Percentiles rank a stretch among this genome's conserved stretches.
Conservation (phyloP, 2,113 vertebrate genomes). For the Pontoporia blainvillei region DNA sequence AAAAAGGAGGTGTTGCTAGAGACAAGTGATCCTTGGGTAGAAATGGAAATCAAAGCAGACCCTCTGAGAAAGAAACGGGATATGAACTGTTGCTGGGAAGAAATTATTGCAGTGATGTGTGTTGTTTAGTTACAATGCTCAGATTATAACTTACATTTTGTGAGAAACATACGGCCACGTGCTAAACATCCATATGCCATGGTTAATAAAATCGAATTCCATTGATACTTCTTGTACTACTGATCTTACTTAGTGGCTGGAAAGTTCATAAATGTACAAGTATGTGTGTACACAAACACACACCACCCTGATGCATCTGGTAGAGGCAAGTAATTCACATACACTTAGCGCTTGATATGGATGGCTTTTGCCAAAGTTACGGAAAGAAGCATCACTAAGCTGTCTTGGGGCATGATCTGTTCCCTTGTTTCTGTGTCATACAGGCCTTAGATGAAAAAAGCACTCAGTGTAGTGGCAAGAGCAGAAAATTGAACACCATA, state of each 20-base stretch:
- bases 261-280: background rate
- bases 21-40: constrained; percentile 50
- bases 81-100: constrained; percentile 52
- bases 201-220: constrained; percentile 51
- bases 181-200: constrained; percentile 58
- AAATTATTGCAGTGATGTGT: constrained; percentile 51
- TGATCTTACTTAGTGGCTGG: constrained; percentile 16
- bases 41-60: constrained; percentile 62
- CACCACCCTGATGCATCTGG: background rate
- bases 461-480: background rate
- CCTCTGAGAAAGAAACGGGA: constrained; percentile 61
- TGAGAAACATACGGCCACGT: constrained; percentile 65
- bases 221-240: background rate
- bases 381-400: background rate
- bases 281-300: background rate
- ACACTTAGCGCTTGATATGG: background rate
- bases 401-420: background rate
- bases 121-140: constrained; percentile 52
- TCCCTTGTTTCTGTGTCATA: background rate
- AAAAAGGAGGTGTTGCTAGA: constrained; percentile 32
- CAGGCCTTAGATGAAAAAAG: background rate
- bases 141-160: constrained; percentile 65
- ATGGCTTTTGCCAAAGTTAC: background rate
- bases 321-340: background rate
- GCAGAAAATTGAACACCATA: background rate